A percentile compares a stretch with the other conserved stretches of the same genome.
Conservation (phyloP, 2,797 vertebrate species). For the Notamacropus eugenii region DNA sequence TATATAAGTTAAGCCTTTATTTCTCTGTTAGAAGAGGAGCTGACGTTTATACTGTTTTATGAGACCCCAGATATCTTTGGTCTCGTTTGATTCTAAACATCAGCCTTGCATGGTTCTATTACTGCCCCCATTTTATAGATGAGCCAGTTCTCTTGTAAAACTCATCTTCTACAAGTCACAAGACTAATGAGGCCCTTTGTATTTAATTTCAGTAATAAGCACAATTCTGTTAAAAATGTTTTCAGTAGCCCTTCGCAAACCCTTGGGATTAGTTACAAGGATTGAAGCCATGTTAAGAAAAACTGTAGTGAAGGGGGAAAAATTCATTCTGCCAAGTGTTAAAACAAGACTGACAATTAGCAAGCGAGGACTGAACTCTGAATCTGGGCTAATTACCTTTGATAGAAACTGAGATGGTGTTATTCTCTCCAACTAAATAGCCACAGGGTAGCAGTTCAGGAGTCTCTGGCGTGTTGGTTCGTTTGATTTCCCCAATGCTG, state of each 20-base stretch:
- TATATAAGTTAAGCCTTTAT: background rate
- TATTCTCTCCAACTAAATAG: conserved; percentile 97
- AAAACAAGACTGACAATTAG: background rate
- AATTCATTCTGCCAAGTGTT: background rate
- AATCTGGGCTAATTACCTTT: conserved; percentile 87
- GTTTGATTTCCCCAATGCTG: conserved; percentile 94
- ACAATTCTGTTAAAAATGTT: conserved; percentile 31
- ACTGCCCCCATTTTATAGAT: background rate
- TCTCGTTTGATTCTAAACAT: background rate
- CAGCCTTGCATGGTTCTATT: background rate
- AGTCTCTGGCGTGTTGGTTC: conserved; percentile 86
- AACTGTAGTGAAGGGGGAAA: background rate
- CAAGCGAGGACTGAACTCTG: background rate
- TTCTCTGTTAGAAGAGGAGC: background rate
- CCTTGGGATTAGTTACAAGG: background rate
- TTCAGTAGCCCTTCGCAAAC: background rate
- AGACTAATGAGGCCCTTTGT: conserved; percentile 57
- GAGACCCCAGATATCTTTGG: background rate
- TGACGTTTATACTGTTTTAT: background rate
- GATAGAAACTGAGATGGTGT: conserved; percentile 93
- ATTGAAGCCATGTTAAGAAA: conserved; percentile 7
- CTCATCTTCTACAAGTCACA: conserved; percentile 37
- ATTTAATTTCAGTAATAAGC: conserved; percentile 57
- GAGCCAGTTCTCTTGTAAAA: background rate
- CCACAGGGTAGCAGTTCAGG: conserved; percentile 97